Evolutionary conservation across 2,113 vertebrate genomes (phyloP).

Genomic region (Ailuropoda melanoleuca): DNA sequence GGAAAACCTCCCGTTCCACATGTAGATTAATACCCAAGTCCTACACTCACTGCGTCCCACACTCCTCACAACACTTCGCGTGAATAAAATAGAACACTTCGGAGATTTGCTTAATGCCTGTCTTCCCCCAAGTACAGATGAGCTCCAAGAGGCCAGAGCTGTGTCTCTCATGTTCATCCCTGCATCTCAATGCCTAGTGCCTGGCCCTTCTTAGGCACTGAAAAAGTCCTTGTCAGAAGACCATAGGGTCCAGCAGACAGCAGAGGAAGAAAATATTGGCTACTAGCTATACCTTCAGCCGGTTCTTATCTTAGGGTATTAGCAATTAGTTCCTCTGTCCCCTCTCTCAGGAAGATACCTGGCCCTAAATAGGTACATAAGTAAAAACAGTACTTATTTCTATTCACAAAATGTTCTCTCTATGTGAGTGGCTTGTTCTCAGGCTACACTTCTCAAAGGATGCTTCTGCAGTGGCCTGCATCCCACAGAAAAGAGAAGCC

Average conservation of each 20-base stretch:
- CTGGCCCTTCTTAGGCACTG: background rate
- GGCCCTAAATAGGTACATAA: background rate
- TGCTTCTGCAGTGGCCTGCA: background rate
- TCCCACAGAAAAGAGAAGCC: background rate
- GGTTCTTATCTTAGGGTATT: background rate
- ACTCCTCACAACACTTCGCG: background rate
- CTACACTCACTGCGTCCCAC: background rate
- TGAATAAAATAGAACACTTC: background rate
- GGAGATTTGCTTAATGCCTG: background rate
- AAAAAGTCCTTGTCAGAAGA: background rate
- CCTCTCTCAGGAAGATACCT: background rate
- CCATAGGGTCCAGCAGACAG: background rate
- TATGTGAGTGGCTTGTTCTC: background rate
- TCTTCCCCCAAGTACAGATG: background rate
- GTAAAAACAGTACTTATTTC: background rate
- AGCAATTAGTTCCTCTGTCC: background rate
- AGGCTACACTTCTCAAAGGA: background rate
- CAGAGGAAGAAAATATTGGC: background rate
- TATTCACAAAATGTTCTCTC: background rate
- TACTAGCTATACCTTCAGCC: background rate
- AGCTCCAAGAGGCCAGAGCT: background rate
- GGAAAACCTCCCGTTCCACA: background rate
- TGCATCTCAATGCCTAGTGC: background rate
- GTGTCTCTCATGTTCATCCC: background rate
- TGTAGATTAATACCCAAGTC: background rate